Percentiles rank a stretch among this genome's conserved stretches.
These are phyloP conservation scores for Poecilobothrus nobilitatus DNA, from an alignment of 2,888 invertebrate genomes.

Conservation along the genomic window DNA sequence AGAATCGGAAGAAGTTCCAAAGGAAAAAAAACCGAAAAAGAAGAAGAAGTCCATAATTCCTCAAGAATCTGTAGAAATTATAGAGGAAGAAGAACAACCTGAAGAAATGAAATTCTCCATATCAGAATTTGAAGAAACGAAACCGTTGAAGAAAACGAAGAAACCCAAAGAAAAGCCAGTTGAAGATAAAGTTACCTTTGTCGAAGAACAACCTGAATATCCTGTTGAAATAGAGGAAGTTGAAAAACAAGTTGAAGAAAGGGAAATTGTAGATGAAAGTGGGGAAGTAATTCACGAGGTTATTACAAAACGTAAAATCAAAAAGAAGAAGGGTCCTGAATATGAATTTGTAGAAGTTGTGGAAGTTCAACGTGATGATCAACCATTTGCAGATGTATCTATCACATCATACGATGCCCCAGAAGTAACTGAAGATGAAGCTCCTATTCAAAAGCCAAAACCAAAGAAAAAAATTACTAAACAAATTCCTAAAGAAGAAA, in stretches of 20 bases:
- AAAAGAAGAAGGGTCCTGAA: constrained; percentile 42
- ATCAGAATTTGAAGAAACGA: constrained; percentile 26
- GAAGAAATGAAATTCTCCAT: constrained; percentile 30
- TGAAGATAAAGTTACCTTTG: constrained; percentile 26
- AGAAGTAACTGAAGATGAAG: constrained; percentile 25
- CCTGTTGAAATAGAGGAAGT: constrained; percentile 16
- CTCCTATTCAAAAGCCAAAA: constrained; percentile 32
- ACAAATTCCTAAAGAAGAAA: neutral
- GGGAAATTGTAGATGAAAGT: constrained; percentile 29
- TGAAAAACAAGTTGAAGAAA: constrained; percentile 15
- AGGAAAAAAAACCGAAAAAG: constrained; percentile 26
- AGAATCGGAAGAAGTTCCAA: constrained; percentile 24
- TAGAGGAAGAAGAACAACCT: constrained; percentile 24
- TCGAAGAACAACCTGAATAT: constrained; percentile 29
- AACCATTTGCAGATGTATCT: constrained; percentile 41
- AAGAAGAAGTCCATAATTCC: constrained; percentile 18
- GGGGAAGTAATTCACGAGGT: constrained; percentile 35
- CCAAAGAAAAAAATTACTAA: neutral
- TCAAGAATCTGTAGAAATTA: constrained; percentile 19
- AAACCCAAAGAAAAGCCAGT: constrained; percentile 23
- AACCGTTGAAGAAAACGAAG: constrained; percentile 21
- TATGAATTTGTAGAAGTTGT: constrained; percentile 42
- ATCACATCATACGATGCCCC: constrained; percentile 41
- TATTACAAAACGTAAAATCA: constrained; percentile 37
- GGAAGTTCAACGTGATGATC: constrained; percentile 41